Percentiles rank a stretch among this genome's conserved stretches.
Conservation (phyloP, 2,888 invertebrate species). For the Anorthoa munda region DNA sequence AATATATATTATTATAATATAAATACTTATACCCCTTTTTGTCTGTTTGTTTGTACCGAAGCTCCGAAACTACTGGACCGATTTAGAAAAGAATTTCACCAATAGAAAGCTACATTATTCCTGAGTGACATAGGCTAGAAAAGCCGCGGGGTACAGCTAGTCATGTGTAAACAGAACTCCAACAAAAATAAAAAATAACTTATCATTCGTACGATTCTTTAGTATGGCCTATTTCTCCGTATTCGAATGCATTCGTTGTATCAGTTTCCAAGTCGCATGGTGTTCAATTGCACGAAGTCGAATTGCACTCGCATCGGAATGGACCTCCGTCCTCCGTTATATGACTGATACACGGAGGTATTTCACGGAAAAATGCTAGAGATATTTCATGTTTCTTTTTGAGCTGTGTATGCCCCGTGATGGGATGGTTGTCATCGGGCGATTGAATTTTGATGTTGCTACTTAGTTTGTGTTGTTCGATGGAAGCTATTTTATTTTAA, state of each 20-base stretch:
- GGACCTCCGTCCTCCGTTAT: constrained; percentile 57
- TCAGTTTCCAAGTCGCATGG: constrained; percentile 86
- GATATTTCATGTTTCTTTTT: constrained; percentile 46
- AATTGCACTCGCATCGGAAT: constrained; percentile 72
- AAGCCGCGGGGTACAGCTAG: no score
- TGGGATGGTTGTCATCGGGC: constrained; percentile 39
- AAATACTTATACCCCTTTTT: no score
- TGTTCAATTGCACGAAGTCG: constrained; percentile 86
- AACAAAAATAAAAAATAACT: constrained; percentile 43
- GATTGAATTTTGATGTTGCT: constrained; percentile 51
- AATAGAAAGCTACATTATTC: no score
- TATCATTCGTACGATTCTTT: constrained; percentile 40
- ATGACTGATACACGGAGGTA: constrained; percentile 57
- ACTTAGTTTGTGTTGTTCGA: neutral
- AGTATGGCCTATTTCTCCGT: constrained; percentile 29
- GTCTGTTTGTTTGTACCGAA: no score
- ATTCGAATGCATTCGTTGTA: constrained; percentile 76
- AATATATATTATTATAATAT: no score
- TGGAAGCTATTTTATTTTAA: neutral
- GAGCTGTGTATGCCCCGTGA: constrained; percentile 26
- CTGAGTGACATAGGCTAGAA: no score
- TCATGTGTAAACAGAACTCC: neutral
- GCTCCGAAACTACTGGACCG: no score
- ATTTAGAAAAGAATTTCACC: no score
- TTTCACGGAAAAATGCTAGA: constrained; percentile 56